Base-by-base conservation (phyloP, 2,888 invertebrate species). In the Petrolisthes manimaculis region DNA sequence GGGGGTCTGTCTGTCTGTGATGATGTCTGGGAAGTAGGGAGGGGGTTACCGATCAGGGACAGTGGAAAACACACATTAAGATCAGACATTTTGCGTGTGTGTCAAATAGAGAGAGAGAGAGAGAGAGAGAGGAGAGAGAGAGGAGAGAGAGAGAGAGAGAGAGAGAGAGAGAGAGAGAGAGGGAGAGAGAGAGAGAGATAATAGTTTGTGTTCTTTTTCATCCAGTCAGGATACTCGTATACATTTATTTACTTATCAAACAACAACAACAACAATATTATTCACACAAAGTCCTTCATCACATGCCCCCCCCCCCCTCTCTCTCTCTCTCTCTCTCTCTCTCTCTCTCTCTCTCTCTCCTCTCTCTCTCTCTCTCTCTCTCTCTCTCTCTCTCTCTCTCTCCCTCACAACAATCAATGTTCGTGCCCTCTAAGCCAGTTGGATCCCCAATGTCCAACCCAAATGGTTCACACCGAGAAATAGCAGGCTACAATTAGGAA, bases 311-410 rank as follows among this genome's bases (percentile, higher is more conserved):
- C 54, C 37, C 55, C n/a, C 9, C 8, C 79, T 79, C 9, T 53
- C 54, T 21, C 55, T 61, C 75, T 61, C 77, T 12, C 51, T 37
- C 5, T 24, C 37, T 78, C 55, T 61, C 55, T 61, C 56, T 78
- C 51, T 56, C 61, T 78, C 61, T 61, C 67, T 56, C 61, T 61
- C 61, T 84, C 61, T 61, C 61, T 84, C 84, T 84, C 75, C 4
- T 51, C n/a, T 51, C 56, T 51, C 53, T n/a, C 18, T 21, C n/a
- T 21, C 18, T 5, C 5, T 8, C 37, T 5, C 0, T 5, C 21
- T 71, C n/a, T 83, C 54, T 51, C 4, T 12, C 71, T 83, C 69
- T 71, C 37, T 75, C 75, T 84, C 83, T 71, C 84, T 84, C 84
- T 75, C 75, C 55, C 55, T 75, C 75, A 75, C 75, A 12, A 21